phyloP scores from a whole-genome alignment of 2,888 invertebrate species.

The Acrobasis suavella region DNA sequence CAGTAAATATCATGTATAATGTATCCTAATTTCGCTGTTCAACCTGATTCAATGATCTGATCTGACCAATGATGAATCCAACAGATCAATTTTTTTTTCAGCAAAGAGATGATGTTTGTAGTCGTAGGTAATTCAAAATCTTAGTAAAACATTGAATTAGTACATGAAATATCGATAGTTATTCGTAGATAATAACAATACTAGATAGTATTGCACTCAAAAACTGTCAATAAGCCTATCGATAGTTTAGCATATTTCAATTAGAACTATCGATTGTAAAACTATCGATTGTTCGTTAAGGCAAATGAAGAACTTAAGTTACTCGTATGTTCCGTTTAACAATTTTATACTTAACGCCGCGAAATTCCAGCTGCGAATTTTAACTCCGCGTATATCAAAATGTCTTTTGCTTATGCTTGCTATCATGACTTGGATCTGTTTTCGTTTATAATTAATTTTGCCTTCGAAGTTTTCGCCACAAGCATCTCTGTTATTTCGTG shows the following conservation, averaged over 20 bases:
- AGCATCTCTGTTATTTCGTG: slow-evolving; percentile 42
- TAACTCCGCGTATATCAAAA: slow-evolving; percentile 40
- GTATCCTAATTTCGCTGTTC: too few species aligned
- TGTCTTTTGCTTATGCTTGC: slow-evolving; percentile 47
- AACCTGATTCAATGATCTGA: too few species aligned
- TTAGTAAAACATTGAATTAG: background rate
- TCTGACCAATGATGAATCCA: too few species aligned
- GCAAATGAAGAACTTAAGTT: background rate
- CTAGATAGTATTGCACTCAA: too few species aligned
- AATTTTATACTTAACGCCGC: slow-evolving; percentile 3
- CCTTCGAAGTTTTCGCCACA: slow-evolving; percentile 44
- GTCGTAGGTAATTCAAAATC: background rate
- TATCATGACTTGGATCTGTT: slow-evolving; percentile 37
- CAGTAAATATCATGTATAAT: too few species aligned
- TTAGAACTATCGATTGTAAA: too few species aligned
- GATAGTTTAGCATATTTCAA: too few species aligned
- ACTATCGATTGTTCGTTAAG: too few species aligned
- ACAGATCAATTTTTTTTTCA: background rate
- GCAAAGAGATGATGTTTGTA: background rate
- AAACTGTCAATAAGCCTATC: too few species aligned
- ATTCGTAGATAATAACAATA: too few species aligned
- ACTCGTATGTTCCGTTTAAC: background rate
- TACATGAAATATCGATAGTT: too few species aligned
- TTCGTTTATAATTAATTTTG: slow-evolving; percentile 50
- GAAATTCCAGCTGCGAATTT: slow-evolving; percentile 5